Evolutionary conservation across 2,797 vertebrate genomes (phyloP), one percentile per base, ranked within the genome.

Genomic region (Myiothlypis coronata): DNA sequence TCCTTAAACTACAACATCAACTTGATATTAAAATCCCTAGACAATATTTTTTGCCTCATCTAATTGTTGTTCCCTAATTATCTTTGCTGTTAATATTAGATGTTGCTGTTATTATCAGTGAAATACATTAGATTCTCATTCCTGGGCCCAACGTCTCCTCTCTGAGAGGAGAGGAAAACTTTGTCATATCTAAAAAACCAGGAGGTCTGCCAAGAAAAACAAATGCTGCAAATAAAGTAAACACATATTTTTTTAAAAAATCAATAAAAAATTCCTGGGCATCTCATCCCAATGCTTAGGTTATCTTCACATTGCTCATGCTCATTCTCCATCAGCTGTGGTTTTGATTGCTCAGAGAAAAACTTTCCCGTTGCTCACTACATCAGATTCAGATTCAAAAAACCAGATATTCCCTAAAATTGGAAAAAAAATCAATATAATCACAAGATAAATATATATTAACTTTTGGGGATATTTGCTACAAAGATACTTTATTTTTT

Each of bases 241-340:
- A 32, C 2, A 44, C 0, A 12, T 37, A 26, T 37, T 20, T 21
- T 55, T 23, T 32, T 5, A 27, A 53, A 32, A 12, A 32, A 10
- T 3, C 3, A 39, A 3, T 1, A 17, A 63, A 68, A 78, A 76
- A 34, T 28, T 1, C 7, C 14, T 59, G 17, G 24, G n/a, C 1
- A 18, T 55, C 20, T 83, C 2, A 22, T n/a, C 14, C 5, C 4
- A 77, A 83, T 67, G 1, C 14, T 68, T 70, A 27, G 20, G 2
- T 35, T 61, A 14, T 60, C 28, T 52, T 75, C 8, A 22, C 19
- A 23, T 32, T 82, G 6, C 5, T 79, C 52, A 28, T 64, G 6
- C 2, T 22, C 1, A 21, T 37, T 8, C 1, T 49, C 9, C 2
- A 56, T 26, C 16, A 50, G 3, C 2, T 56, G 8, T 41, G 4